phyloP scores from a whole-genome alignment of 2,888 invertebrate species.

The Luperina nickerlii region DNA sequence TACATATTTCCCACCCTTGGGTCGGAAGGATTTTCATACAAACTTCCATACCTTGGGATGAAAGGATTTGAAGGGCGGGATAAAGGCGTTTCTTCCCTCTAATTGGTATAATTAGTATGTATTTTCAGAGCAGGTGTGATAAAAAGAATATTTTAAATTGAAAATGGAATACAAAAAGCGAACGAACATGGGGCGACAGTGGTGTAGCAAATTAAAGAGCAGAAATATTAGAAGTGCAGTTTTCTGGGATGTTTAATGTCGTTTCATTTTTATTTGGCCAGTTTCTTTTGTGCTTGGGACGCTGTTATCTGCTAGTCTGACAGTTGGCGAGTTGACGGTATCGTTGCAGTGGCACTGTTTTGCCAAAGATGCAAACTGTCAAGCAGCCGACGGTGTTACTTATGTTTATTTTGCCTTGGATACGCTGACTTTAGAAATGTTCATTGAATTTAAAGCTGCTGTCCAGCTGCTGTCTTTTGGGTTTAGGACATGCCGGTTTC shows the following conservation, averaged over 20 bases:
- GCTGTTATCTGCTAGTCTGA: conserved; percentile 70
- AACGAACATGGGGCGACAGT: conserved; percentile 59
- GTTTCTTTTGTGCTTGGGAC: conserved; percentile 73
- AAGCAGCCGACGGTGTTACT: conserved; percentile 12
- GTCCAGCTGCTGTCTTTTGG: too few species aligned
- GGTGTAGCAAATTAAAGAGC: conserved; percentile 75
- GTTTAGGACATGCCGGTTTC: neutral
- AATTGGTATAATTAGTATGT: too few species aligned
- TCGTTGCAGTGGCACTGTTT: conserved; percentile 59
- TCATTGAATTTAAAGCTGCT: neutral
- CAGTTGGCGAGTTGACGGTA: conserved; percentile 70
- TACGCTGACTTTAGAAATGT: conserved; percentile 2
- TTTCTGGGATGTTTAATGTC: conserved; percentile 67
- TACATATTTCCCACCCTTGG: too few species aligned
- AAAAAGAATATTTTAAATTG: conserved; percentile 66
- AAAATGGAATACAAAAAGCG: conserved; percentile 70
- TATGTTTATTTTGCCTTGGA: conserved; percentile 28
- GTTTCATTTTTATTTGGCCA: conserved; percentile 73
- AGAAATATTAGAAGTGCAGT: conserved; percentile 74
- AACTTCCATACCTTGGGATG: too few species aligned
- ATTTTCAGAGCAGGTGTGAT: too few species aligned
- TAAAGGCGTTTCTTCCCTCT: too few species aligned
- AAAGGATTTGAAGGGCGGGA: too few species aligned
- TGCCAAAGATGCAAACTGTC: conserved; percentile 69
- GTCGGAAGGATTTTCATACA: too few species aligned